phyloP scores from a whole-genome alignment of 2,797 vertebrate species.

The Hoplostethus mediterraneus region DNA sequence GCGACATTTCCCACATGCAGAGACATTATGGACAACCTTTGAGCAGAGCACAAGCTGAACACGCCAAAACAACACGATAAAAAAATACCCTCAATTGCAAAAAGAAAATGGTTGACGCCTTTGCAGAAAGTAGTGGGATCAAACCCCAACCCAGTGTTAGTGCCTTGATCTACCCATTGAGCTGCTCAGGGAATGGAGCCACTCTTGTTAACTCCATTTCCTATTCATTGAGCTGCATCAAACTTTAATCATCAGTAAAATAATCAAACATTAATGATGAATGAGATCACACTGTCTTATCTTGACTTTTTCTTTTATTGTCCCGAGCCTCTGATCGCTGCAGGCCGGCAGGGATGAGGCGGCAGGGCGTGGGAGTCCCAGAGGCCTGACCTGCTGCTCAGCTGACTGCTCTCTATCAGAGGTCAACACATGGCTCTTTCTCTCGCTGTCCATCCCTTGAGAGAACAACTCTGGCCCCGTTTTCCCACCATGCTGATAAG shows the following conservation, averaged over 20 bases:
- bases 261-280: too few relatives aligned
- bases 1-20: slow-evolving; percentile 67
- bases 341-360: background rate
- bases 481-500: too few relatives aligned
- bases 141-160: too few relatives aligned
- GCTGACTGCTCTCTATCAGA: background rate
- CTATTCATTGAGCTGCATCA: too few relatives aligned
- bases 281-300: background rate
- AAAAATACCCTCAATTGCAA: background rate
- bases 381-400: background rate
- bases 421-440: slow-evolving; percentile 7
- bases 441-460: background rate
- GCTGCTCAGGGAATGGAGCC: too few relatives aligned
- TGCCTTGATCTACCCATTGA: too few relatives aligned
- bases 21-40: slow-evolving; percentile 31
- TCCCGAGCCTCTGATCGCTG: background rate
- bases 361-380: background rate
- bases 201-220: too few relatives aligned
- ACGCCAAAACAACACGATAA: background rate
- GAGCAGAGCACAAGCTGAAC: slow-evolving; percentile 18
- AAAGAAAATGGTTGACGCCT: too few relatives aligned
- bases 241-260: too few relatives aligned
- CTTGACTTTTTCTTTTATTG: background rate
- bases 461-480: too few relatives aligned
- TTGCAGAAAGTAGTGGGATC: too few relatives aligned